Percentiles rank a stretch among this genome's conserved stretches.
Evolutionary conservation across 2,888 invertebrate species (phyloP).

Genomic region (Tenthredo mesomela): DNA sequence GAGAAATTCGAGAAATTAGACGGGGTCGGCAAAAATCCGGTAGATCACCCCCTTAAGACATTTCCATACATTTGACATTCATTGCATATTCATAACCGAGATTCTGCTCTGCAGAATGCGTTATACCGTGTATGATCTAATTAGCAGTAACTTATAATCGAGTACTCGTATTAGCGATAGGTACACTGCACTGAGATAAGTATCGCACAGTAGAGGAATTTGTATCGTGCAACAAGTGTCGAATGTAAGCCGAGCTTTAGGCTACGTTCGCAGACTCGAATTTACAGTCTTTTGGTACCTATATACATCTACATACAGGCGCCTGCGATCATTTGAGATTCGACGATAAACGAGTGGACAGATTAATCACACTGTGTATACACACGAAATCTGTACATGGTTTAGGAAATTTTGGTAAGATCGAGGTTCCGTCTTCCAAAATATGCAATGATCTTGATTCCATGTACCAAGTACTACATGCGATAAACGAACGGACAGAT

Average conservation of each 20-base stretch:
- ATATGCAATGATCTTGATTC: background rate
- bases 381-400: background rate
- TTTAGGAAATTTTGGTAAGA: background rate
- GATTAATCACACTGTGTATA: background rate
- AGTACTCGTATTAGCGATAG: background rate
- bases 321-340: background rate
- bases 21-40: too few relatives aligned
- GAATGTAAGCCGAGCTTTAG: slow-evolving; percentile 32
- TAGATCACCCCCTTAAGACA: background rate
- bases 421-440: background rate
- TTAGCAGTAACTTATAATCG: slow-evolving; percentile 11
- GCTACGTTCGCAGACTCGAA: background rate
- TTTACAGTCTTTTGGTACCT: background rate
- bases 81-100: background rate
- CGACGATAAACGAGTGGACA: background rate
- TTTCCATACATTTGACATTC: background rate
- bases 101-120: background rate
- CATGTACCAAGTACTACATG: background rate
- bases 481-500: background rate
- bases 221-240: slow-evolving; percentile 44
- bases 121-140: background rate
- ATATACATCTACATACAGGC: background rate
- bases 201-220: slow-evolving; percentile 13
- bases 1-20: too few relatives aligned
- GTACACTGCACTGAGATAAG: slow-evolving; percentile 5